phyloP scores from a whole-genome alignment of 2,888 invertebrate species.

The Ptilodon capucinus region DNA sequence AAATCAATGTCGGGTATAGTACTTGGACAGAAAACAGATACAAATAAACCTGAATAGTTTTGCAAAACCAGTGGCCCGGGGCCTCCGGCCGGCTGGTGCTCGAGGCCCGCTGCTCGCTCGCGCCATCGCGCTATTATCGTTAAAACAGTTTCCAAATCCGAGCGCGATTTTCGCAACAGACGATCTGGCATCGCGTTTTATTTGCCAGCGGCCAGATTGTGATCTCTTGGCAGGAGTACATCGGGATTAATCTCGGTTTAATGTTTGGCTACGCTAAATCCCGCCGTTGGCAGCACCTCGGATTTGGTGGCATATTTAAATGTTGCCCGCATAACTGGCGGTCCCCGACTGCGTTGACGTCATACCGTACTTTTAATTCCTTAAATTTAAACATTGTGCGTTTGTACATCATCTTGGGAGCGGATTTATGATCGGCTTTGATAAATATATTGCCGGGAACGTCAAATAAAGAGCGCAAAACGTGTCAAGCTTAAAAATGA shows the following conservation, averaged over 20 bases:
- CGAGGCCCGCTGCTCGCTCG: not conserved
- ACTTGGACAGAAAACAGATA: too few relatives aligned
- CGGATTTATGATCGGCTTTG: not conserved
- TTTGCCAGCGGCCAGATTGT: not conserved
- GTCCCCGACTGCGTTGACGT: not conserved
- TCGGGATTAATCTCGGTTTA: conserved; percentile 1
- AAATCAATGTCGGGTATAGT: too few relatives aligned
- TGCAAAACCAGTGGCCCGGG: not conserved
- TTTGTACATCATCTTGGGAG: not conserved
- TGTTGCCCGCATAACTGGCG: not conserved
- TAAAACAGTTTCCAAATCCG: conserved; percentile 1
- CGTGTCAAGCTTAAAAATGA: not conserved
- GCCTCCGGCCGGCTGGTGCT: too few relatives aligned
- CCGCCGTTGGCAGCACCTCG: not conserved
- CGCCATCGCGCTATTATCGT: not conserved
- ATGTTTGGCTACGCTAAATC: not conserved
- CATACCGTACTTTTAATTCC: not conserved
- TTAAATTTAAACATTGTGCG: not conserved
- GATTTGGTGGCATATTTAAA: not conserved
- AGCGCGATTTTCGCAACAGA: not conserved
- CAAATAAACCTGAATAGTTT: not conserved
- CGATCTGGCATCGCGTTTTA: not conserved
- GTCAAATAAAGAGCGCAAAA: not conserved
- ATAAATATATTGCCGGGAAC: not conserved
- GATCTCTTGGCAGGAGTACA: conserved; percentile 1